phyloP scores from a whole-genome alignment of 2,797 vertebrate species.

The Emys orbicularis region DNA sequence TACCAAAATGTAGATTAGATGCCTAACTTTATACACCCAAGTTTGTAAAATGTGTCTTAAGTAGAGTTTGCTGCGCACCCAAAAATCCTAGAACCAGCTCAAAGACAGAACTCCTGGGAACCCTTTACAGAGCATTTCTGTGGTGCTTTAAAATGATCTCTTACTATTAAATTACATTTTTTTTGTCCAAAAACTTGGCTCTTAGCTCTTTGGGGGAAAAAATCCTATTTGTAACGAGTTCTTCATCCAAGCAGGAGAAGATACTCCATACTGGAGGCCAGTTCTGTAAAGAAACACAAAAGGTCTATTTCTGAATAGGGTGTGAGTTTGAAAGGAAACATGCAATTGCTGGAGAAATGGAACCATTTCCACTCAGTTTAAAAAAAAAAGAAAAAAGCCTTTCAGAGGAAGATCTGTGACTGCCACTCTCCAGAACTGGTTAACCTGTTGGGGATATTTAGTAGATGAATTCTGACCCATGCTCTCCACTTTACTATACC shows the following conservation, averaged over 20 bases:
- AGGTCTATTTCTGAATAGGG: conserved; percentile 65
- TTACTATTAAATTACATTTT: conserved; percentile 27
- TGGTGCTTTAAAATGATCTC: background rate
- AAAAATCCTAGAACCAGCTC: background rate
- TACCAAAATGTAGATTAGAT: background rate
- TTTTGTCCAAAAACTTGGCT: conserved; percentile 55
- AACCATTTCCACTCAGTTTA: conserved; percentile 72
- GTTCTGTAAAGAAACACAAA: conserved; percentile 69
- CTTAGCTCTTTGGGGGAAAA: conserved; percentile 37
- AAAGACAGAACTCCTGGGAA: background rate
- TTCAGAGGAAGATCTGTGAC: conserved; percentile 81
- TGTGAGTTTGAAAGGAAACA: conserved; percentile 70
- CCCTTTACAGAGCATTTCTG: conserved; percentile 7
- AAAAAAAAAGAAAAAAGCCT: conserved; percentile 40
- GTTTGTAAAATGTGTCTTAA: background rate
- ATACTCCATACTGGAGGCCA: conserved; percentile 39
- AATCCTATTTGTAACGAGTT: conserved; percentile 50
- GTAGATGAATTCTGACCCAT: conserved; percentile 85
- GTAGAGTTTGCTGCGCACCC: background rate
- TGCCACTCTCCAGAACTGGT: conserved; percentile 79
- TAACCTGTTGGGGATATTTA: conserved; percentile 85
- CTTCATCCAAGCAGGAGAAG: conserved; percentile 64
- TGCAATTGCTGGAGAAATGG: conserved; percentile 70
- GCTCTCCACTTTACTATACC: conserved; percentile 73
- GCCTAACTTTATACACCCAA: fast-evolving